Base-by-base conservation (phyloP, 2,888 invertebrate species). In the Amiota communis region DNA sequence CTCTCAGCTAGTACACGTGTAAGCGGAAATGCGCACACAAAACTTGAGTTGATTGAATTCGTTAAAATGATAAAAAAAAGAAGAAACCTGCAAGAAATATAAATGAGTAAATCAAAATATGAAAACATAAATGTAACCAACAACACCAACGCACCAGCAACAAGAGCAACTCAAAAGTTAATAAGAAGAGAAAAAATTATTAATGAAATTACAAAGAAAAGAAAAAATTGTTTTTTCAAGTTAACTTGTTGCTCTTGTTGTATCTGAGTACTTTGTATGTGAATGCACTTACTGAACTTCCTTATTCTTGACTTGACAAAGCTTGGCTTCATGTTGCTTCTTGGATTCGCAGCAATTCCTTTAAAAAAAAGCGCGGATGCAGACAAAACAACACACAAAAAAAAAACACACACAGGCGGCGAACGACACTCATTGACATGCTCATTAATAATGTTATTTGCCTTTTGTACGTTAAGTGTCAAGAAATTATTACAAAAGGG, bases 381-480 rank as follows among this genome's bases (percentile, higher is more conserved):
- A 36, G 36, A 2, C 36, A 23, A 23, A 36, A 36, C 6, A 36
- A 36, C 6, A 36, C 23, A 36, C 1, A 36, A 36, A 36, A 36
- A 36, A 36, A 36, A 36, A 36, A 36, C 36, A 36, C 6, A 15
- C 57, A n/a, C 53, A 51, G 12, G 53, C 36, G 36, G 36, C 85
- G 85, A 82, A 84, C 71, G 84, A 74, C 76, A 71, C 84, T 83
- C 83, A 83, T 83, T 83, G 83, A 83, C 83, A 83, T 83, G 83
- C 86, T 86, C 83, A 83, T 83, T 83, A 83, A 83, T 83, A 82
- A 83, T 86, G 83, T 83, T 84, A 83, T 83, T 59, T 83, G 86
- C 83, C 83, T 83, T 83, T 83, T 85, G 83, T 85, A 83, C 86
- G 85, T 86, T 83, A 83, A 83, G 83, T 83, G 83, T 83, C 83